Percentiles rank a stretch among this genome's conserved stretches.
Conservation (phyloP, 2,113 vertebrate genomes). For the Erythrolamprus reginae region DNA sequence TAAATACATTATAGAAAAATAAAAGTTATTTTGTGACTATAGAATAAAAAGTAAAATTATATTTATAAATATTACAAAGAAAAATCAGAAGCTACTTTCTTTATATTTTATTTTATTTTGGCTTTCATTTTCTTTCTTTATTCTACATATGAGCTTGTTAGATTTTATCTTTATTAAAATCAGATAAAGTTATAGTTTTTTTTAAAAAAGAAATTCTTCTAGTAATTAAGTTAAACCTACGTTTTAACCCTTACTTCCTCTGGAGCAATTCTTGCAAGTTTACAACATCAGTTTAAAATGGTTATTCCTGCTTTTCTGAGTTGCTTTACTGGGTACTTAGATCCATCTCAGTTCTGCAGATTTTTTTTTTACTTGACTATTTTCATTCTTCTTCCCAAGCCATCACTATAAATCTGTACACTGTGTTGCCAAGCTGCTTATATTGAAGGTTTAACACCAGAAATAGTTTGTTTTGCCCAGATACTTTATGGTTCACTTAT, state of each 20-base stretch:
- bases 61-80: too few species aligned
- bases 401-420: background rate
- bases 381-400: background rate
- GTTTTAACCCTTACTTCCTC: background rate
- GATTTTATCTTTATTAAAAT: too few species aligned
- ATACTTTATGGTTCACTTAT: constrained; percentile 13
- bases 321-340: background rate
- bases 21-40: too few species aligned
- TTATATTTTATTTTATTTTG: too few species aligned
- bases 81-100: too few species aligned
- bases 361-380: background rate
- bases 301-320: too few species aligned
- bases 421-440: background rate
- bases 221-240: background rate
- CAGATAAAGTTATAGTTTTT: too few species aligned
- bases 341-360: too few species aligned
- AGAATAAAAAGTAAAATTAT: too few species aligned
- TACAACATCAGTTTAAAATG: background rate
- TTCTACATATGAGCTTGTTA: too few species aligned
- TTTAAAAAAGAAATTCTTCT: background rate
- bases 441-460: background rate
- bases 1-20: too few species aligned
- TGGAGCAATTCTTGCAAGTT: background rate
- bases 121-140: background rate
- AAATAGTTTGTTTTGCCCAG: background rate